These are phyloP conservation scores for Drosophila miranda DNA, from an alignment of 1,140 invertebrate genomes.

Conservation along the genomic window DNA sequence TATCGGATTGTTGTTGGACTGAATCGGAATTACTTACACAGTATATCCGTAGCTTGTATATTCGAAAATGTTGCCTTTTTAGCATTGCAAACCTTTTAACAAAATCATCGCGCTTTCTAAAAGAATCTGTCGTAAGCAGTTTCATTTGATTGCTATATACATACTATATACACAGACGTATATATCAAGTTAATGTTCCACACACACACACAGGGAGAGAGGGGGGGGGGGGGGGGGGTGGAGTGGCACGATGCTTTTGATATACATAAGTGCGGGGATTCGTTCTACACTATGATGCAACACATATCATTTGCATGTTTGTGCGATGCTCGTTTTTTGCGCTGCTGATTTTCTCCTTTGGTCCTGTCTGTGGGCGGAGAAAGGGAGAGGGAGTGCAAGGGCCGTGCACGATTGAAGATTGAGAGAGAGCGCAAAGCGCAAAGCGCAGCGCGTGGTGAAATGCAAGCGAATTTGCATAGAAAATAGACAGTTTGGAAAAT, in stretches of 20 bases:
- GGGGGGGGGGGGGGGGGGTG: too few relatives aligned
- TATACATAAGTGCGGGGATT: conserved; percentile 23
- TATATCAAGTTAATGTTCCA: neutral
- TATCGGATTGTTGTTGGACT: too few relatives aligned
- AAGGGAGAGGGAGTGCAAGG: neutral
- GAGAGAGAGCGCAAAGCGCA: conserved; percentile 2
- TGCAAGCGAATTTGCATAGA: conserved; percentile 78
- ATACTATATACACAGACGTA: conserved; percentile 49
- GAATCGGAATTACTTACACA: too few relatives aligned
- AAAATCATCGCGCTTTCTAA: neutral
- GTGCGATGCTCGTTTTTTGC: conserved; percentile 43
- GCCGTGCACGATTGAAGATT: conserved; percentile 13
- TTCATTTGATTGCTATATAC: conserved; percentile 57
- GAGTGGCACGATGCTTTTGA: conserved; percentile 14
- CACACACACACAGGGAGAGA: conserved; percentile 2
- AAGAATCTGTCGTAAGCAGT: conserved; percentile 59
- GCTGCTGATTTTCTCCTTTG: conserved; percentile 24
- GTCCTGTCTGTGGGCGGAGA: conserved; percentile 7
- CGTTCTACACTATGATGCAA: conserved; percentile 76
- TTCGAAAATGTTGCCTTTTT: neutral
- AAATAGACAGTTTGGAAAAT: conserved; percentile 80
- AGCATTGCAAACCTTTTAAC: neutral
- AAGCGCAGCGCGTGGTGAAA: conserved; percentile 46
- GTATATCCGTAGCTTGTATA: too few relatives aligned
- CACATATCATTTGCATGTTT: conserved; percentile 75